Evolutionary conservation across 1,140 invertebrate species (phyloP).

Genomic region (Achroia grisella): DNA sequence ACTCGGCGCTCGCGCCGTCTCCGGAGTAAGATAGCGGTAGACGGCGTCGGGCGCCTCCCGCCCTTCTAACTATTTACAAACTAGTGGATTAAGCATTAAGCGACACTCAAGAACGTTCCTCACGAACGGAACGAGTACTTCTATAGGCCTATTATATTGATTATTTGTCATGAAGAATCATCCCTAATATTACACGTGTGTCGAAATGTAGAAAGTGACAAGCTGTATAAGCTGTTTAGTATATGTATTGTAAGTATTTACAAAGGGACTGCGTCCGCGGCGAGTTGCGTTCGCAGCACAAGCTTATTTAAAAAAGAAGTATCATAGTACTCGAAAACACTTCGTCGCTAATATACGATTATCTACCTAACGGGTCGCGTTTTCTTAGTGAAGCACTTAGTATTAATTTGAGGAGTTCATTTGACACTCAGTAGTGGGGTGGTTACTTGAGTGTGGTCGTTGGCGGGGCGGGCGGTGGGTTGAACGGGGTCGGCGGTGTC

Average conservation of each 20-base stretch:
- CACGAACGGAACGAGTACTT: slow-evolving; percentile 17
- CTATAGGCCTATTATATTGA: slow-evolving; percentile 43
- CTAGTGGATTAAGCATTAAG: slow-evolving; percentile 21
- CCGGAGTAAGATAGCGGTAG: too few relatives aligned
- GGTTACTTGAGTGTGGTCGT: slow-evolving; percentile 2
- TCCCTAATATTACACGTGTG: slow-evolving; percentile 39
- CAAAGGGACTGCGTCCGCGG: slow-evolving; percentile 27
- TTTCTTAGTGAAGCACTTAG: slow-evolving; percentile 30
- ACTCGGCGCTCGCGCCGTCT: too few relatives aligned
- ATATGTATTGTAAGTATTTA: slow-evolving; percentile 31
- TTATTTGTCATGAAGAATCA: slow-evolving; percentile 30
- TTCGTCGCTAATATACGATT: slow-evolving; percentile 21
- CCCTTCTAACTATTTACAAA: slow-evolving; percentile 20
- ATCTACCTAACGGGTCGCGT: slow-evolving; percentile 26
- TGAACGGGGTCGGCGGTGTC: slow-evolving; percentile 4
- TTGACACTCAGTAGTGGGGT: slow-evolving; percentile 7
- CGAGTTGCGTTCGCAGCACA: slow-evolving; percentile 29
- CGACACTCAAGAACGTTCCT: slow-evolving; percentile 14
- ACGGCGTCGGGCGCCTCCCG: slow-evolving; percentile 5
- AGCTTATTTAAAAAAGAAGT: slow-evolving; percentile 35
- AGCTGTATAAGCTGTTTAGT: slow-evolving; percentile 47
- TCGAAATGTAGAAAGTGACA: slow-evolving; percentile 55
- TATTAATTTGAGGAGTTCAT: slow-evolving; percentile 20
- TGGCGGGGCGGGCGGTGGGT: neutral
- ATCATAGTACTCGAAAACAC: slow-evolving; percentile 19